These are phyloP conservation scores for Anthoscopus minutus DNA, from an alignment of 2,113 vertebrate genomes.

Conservation along the genomic window DNA sequence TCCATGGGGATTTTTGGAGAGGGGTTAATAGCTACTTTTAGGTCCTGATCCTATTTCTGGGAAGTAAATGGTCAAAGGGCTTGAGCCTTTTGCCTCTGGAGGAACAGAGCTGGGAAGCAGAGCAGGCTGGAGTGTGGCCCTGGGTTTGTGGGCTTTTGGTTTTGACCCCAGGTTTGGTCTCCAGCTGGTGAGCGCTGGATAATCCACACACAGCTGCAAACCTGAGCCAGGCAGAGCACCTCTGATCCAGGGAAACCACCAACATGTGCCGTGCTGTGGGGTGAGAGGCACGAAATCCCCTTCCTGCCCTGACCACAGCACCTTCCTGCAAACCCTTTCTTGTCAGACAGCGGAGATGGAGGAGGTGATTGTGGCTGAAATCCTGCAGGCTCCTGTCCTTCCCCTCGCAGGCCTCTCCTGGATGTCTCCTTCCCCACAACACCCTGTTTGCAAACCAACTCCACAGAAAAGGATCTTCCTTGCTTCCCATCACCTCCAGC, in stretches of 20 bases:
- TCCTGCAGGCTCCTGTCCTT: neutral
- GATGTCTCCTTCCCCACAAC: neutral
- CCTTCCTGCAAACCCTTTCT: neutral
- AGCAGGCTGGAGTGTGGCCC: neutral
- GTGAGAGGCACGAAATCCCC: neutral
- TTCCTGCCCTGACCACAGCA: neutral
- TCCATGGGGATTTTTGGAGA: neutral
- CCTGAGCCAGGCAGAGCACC: neutral
- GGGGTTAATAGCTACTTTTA: neutral
- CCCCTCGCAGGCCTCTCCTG: neutral
- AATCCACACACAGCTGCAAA: neutral
- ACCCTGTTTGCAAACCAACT: neutral
- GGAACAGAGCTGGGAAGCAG: neutral
- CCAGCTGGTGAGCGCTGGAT: neutral
- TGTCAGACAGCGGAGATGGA: neutral
- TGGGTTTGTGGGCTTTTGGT: neutral
- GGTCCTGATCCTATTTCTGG: neutral
- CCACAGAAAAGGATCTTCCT: neutral
- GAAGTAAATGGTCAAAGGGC: neutral
- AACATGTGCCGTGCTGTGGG: accelerated
- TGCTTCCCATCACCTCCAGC: neutral
- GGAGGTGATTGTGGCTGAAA: neutral
- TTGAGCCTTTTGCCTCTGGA: neutral
- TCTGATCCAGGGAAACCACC: neutral
- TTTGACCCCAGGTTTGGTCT: neutral